These are phyloP conservation scores for Melanotaenia parkinsoni DNA, from an alignment of 2,797 vertebrate genomes.

Conservation along the genomic window DNA sequence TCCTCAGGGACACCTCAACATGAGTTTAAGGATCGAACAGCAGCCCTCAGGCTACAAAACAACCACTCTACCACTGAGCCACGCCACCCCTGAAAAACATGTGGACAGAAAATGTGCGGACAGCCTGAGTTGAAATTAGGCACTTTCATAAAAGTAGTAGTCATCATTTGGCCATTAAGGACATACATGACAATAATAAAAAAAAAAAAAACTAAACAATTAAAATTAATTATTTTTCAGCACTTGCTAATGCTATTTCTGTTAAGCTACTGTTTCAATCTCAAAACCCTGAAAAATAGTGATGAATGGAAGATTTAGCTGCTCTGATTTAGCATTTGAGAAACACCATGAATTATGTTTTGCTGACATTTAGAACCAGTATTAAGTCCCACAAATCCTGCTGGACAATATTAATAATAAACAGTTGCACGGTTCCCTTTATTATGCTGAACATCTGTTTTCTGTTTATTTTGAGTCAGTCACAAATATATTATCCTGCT, in stretches of 20 bases:
- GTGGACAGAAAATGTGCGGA: too few relatives aligned
- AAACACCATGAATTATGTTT: background rate
- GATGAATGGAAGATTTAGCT: background rate
- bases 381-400: background rate
- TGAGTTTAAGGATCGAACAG: too few relatives aligned
- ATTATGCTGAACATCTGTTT: constrained; percentile 1
- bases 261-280: background rate
- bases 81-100: too few relatives aligned
- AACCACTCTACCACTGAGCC: too few relatives aligned
- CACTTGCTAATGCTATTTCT: background rate
- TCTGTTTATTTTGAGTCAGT: constrained; percentile 2
- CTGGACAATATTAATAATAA: constrained; percentile 2
- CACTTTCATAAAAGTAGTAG: too few relatives aligned
- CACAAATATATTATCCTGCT: background rate
- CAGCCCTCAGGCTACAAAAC: too few relatives aligned
- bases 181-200: background rate
- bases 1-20: too few relatives aligned
- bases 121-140: too few relatives aligned
- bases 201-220: background rate
- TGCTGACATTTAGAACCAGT: background rate
- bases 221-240: background rate
- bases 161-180: background rate
- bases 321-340: background rate
- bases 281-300: background rate
- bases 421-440: constrained; percentile 4